Conservation (phyloP, 1,140 invertebrate genomes). For the Drosophila nannoptera region DNA sequence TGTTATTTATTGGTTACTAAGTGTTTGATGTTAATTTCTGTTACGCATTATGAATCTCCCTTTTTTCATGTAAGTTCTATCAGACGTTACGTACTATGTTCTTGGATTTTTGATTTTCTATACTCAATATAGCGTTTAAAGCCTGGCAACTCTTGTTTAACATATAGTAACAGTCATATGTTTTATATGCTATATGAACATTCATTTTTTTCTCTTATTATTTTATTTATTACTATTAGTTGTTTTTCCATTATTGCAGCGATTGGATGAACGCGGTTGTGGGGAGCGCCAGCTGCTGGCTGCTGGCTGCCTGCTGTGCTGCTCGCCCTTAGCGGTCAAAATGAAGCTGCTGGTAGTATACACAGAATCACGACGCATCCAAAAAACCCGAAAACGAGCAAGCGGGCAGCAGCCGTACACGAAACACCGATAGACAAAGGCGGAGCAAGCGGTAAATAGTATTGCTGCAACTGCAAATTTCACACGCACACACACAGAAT, state of each 20-base stretch:
- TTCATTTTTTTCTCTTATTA: background rate
- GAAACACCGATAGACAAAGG: background rate
- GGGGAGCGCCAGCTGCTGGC: slow-evolving; percentile 34
- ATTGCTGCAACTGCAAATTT: slow-evolving; percentile 63
- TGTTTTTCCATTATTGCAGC: slow-evolving; percentile 21
- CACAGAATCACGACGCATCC: slow-evolving; percentile 52
- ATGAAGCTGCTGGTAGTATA: slow-evolving; percentile 53
- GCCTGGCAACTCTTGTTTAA: slow-evolving; percentile 13
- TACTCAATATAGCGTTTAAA: slow-evolving; percentile 20
- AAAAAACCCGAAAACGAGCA: slow-evolving; percentile 35
- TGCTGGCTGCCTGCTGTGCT: slow-evolving; percentile 23
- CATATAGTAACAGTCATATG: background rate
- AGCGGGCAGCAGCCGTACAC: background rate
- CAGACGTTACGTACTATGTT: slow-evolving; percentile 25
- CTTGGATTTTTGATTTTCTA: slow-evolving; percentile 22
- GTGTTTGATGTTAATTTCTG: slow-evolving; percentile 42
- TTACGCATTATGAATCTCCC: slow-evolving; percentile 48
- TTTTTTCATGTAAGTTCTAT: slow-evolving; percentile 13
- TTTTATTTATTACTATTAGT: background rate
- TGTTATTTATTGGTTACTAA: slow-evolving; percentile 23
- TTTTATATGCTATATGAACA: background rate
- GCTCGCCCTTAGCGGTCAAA: slow-evolving; percentile 48
- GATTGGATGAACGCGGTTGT: slow-evolving; percentile 37
- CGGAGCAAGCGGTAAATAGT: background rate
- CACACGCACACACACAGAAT: slow-evolving; percentile 46